Evolutionary conservation across 1,140 invertebrate species (phyloP), one percentile per base, ranked within the genome.

Genomic region (Drosophila pruinosa): DNA sequence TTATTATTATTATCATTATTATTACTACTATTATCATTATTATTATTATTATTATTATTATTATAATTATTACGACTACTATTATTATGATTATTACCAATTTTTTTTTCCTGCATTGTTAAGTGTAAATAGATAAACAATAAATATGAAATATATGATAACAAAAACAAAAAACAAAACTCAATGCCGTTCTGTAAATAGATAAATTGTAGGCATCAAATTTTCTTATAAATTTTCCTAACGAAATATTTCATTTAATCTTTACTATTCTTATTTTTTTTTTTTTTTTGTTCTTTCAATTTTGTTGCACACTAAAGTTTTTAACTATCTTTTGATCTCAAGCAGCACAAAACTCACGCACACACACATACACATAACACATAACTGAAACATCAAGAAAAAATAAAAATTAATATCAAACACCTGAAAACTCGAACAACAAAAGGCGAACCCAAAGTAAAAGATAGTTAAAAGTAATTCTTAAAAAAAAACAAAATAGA

Each of bases 301-400:
- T 39, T 38, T 63, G 7, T 63, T 65, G 36, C 69, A 52, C 57
- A 53, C 61, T 63, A 72, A 62, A 52, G 21, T 68, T 67, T n/a
- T 89, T 78, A 80, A 85, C 85, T 89, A 86, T 89, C 85, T 89
- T 89, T 89, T 89, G 85, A 89, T 89, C 85, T 89, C 83, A 89
- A 89, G 62, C 70, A 77, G 89, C 70, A 76, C 56, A 21, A n/a
- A 68, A 65, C 50, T 39, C 61, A 65, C 50, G 8, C 56, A 45
- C 43, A 48, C 26, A 58, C 31, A 65, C 7, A 21, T 71, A 54
- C 34, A 58, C 17, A 56, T 28, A 38, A 43, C 19, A 17, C 21
- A 43, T 24, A 22, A 19, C 2, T 5, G 19, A 21, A 26, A 17
- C 4, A 48, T 6, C 15, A 17, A 38, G 4, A 52, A 52, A 31